Percentiles rank a stretch among this genome's conserved stretches.
phyloP scores from a whole-genome alignment of 2,888 invertebrate species.

The Lithodes maja region DNA sequence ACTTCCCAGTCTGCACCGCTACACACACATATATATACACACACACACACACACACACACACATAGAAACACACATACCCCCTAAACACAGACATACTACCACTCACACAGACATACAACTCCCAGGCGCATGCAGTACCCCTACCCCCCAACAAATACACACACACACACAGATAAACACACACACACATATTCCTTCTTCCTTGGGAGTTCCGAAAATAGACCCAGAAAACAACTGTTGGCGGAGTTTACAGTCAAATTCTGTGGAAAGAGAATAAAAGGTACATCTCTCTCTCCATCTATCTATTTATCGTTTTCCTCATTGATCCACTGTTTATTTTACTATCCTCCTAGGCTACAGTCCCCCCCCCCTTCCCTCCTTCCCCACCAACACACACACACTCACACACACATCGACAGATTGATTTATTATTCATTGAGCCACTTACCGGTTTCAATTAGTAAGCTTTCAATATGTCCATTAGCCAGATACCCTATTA shows the following conservation, averaged over 20 bases:
- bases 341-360: not conserved
- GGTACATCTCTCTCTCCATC: no score
- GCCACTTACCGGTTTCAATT: no score
- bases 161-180: not conserved
- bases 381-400: not conserved
- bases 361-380: not conserved
- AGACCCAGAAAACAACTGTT: not conserved
- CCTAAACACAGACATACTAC: not conserved
- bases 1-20: no score
- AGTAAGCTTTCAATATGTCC: no score
- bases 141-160: not conserved
- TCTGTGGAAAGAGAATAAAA: no score
- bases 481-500: not conserved
- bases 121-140: not conserved
- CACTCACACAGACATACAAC: not conserved
- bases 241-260: not conserved
- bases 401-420: not conserved
- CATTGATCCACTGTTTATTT: not conserved
- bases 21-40: not conserved
- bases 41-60: conserved; percentile 28
- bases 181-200: not conserved
- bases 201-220: no score
- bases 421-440: no score
- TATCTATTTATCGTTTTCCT: no score
- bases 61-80: not conserved